A percentile compares a stretch with the other conserved stretches of the same genome.
These are phyloP conservation scores for Brienomyrus brachyistius DNA, from an alignment of 2,113 vertebrate species.

Conservation along the genomic window DNA sequence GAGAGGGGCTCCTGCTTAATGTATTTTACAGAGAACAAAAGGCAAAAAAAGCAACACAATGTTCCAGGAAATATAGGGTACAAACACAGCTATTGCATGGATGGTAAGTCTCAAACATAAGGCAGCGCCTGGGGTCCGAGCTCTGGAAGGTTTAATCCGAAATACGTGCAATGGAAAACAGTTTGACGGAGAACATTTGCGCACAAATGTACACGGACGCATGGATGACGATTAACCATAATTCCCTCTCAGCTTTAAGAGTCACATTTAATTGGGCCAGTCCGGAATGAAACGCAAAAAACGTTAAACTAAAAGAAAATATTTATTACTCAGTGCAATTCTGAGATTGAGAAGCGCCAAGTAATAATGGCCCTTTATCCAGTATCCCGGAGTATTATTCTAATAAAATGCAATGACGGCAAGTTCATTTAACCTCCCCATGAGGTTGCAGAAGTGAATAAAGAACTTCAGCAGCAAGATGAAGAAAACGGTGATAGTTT, in stretches of 20 bases:
- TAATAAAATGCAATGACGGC: background rate
- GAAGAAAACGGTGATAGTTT: background rate
- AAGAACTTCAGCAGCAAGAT: background rate
- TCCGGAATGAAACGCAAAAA: background rate
- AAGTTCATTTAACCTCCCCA: background rate
- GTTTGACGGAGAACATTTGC: background rate
- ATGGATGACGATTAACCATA: background rate
- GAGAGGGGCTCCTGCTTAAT: background rate
- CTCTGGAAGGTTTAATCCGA: background rate
- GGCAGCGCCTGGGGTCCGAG: background rate
- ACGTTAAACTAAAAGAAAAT: background rate
- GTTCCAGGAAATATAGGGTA: conserved; percentile 15
- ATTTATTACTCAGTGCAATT: background rate
- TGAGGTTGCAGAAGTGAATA: background rate
- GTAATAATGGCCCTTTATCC: background rate
- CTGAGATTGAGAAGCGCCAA: background rate
- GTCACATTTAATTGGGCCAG: background rate
- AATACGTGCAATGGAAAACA: background rate
- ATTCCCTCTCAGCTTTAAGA: background rate
- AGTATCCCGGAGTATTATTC: background rate
- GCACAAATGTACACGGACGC: background rate
- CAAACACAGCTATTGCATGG: conserved; percentile 6
- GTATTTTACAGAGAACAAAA: background rate
- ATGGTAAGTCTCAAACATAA: background rate
- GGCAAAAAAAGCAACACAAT: background rate